Percentiles rank a stretch among this genome's conserved stretches.
These are phyloP conservation scores for Disparrhopalites patrizii DNA, from an alignment of 2,888 invertebrate genomes.

Conservation along the genomic window DNA sequence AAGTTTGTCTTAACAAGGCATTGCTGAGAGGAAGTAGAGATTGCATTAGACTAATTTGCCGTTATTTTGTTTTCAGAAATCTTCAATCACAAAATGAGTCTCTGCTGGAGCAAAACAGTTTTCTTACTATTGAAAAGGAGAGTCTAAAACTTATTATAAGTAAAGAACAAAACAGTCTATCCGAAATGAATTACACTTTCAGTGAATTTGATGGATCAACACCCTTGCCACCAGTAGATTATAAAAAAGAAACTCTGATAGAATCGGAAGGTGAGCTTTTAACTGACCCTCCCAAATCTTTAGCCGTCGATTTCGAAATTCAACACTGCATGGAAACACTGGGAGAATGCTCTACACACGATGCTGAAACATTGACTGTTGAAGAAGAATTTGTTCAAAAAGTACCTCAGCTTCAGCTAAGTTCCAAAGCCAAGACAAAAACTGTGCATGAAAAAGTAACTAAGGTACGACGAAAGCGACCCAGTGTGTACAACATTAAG, in stretches of 20 bases:
- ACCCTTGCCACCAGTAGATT: not conserved
- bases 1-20: too few relatives aligned
- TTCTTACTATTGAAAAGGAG: constrained; percentile 44
- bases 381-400: constrained; percentile 18
- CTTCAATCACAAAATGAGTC: constrained; percentile 45
- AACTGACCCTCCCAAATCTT: not conserved
- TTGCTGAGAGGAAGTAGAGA: too few relatives aligned
- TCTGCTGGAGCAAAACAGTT: constrained; percentile 47
- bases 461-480: constrained; percentile 35
- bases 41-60: too few relatives aligned
- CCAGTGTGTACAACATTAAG: constrained; percentile 35
- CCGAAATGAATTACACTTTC: not conserved
- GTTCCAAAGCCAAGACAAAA: not conserved
- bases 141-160: constrained; percentile 25
- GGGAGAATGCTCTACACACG: not conserved
- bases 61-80: constrained; percentile 32
- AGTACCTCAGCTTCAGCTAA: constrained; percentile 2
- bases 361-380: constrained; percentile 11
- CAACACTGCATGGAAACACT: not conserved
- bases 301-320: not conserved
- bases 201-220: not conserved
- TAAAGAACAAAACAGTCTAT: not conserved
- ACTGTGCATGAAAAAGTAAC: not conserved
- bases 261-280: constrained; percentile 5
- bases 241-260: not conserved